Evolutionary conservation across 2,888 invertebrate genomes (phyloP), one percentile per base, ranked within the genome.

Genomic region (Aphidoletes aphidimyza): DNA sequence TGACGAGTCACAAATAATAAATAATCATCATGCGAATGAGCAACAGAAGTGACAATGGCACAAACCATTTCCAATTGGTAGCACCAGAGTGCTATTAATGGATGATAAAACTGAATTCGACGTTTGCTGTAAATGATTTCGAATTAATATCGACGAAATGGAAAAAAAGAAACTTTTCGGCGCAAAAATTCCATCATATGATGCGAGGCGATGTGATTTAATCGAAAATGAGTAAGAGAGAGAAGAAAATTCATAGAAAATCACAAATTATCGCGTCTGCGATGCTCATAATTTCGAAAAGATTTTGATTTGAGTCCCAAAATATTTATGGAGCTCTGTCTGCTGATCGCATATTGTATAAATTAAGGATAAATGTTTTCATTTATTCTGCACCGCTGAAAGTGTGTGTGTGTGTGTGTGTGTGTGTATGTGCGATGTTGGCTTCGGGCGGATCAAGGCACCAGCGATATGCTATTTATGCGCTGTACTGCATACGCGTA

Each of bases 1-100:
- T 69, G 69, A 69, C 34, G 69, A 69, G 0, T 69, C 69, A 30
- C 69, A 69, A 69, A 69, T 69, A 69, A 54, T 54, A 69, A 69
- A 69, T 69, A 69, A 69, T 69, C 69, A 69, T 30, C 30, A 26
- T 30, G 3, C 69, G 34, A 69, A 69, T 30, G 69, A 30, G 8
- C 69, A 69, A 30, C 30, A n/a, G n/a, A n/a, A n/a, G n/a, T n/a
- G n/a, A n/a, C n/a, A n/a, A n/a, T n/a, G n/a, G n/a, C n/a, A n/a
- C n/a, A n/a, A n/a, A n/a, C n/a, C n/a, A n/a, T n/a, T n/a, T n/a
- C n/a, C n/a, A n/a, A n/a, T n/a, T n/a, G n/a, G n/a, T n/a, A n/a
- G 22, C 9, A 22, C 5, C 69, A 14, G 2, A 11, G 5, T 69
- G 34, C 2, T 30, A 69, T 69, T 69, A 69, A 69, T 69, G 69